Conservation (phyloP, 2,113 vertebrate species). For the Prochilodus magdalenae region DNA sequence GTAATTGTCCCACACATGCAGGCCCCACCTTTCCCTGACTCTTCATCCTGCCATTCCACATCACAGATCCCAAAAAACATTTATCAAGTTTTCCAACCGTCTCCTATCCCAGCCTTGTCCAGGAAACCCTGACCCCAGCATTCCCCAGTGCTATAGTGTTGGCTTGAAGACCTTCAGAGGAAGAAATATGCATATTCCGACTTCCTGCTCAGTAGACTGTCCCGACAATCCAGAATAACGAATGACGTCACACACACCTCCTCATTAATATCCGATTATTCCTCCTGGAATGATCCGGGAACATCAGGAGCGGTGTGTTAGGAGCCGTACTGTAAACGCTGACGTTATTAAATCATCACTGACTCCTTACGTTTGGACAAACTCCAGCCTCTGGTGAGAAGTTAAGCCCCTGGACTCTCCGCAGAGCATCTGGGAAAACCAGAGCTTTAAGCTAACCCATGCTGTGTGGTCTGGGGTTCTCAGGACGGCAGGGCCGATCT, state of each 20-base stretch:
- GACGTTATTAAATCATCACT: not conserved
- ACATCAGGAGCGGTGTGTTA: not conserved
- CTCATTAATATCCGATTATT: too few relatives aligned
- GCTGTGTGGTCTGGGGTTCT: not conserved
- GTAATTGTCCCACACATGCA: too few relatives aligned
- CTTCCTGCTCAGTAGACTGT: too few relatives aligned
- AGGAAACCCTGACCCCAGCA: not conserved
- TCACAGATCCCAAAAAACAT: not conserved
- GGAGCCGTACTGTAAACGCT: too few relatives aligned
- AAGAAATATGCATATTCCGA: too few relatives aligned
- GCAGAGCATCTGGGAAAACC: conserved; percentile 5
- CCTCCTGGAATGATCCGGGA: not conserved
- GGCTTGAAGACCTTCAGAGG: too few relatives aligned
- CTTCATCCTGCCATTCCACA: not conserved
- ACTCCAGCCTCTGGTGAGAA: not conserved
- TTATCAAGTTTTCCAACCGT: too few relatives aligned
- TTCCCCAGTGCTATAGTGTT: not conserved
- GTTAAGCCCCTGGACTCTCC: conserved; percentile 1
- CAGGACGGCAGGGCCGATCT: not conserved
- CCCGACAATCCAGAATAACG: too few relatives aligned
- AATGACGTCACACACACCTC: too few relatives aligned
- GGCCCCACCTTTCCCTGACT: too few relatives aligned
- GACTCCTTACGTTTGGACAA: not conserved
- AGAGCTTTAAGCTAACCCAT: not conserved
- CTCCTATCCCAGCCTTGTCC: too few relatives aligned